Evolutionary conservation across 2,113 vertebrate species (phyloP).

Genomic region (Urocitellus parryii): DNA sequence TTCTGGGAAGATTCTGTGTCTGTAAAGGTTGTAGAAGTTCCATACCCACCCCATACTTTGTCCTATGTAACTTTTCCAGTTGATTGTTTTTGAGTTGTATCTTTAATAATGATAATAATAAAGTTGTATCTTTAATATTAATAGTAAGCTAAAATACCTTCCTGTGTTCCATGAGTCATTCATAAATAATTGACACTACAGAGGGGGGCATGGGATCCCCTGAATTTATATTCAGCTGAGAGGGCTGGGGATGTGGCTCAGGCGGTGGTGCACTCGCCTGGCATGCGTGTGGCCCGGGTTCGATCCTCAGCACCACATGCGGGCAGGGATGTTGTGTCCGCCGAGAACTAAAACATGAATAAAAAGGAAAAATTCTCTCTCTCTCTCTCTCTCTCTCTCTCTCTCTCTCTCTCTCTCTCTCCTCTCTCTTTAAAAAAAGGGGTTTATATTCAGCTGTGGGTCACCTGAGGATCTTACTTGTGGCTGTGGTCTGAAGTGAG

Average conservation of each 20-base stretch:
- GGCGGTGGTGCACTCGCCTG: too few relatives aligned
- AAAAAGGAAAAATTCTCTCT: too few relatives aligned
- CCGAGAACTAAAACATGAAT: too few relatives aligned
- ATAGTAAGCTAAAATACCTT: background rate
- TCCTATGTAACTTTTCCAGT: background rate
- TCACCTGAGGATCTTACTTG: background rate
- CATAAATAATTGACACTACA: background rate
- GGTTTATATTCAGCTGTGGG: background rate
- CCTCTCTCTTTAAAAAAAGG: too few relatives aligned
- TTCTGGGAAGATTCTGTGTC: background rate
- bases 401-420: too few relatives aligned
- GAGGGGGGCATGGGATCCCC: background rate
- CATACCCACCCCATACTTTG: background rate
- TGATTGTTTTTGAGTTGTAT: background rate
- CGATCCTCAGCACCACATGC: too few relatives aligned
- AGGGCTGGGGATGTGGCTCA: too few relatives aligned
- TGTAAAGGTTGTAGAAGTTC: background rate
- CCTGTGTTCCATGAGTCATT: background rate
- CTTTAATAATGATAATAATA: background rate
- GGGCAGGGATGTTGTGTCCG: too few relatives aligned
- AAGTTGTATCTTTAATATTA: background rate
- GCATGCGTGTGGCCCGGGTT: too few relatives aligned
- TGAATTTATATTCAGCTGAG: background rate
- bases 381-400: too few relatives aligned
- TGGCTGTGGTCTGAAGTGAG: background rate